phyloP scores from a whole-genome alignment of 1,140 invertebrate genomes.

The Lepidostoma basale region DNA sequence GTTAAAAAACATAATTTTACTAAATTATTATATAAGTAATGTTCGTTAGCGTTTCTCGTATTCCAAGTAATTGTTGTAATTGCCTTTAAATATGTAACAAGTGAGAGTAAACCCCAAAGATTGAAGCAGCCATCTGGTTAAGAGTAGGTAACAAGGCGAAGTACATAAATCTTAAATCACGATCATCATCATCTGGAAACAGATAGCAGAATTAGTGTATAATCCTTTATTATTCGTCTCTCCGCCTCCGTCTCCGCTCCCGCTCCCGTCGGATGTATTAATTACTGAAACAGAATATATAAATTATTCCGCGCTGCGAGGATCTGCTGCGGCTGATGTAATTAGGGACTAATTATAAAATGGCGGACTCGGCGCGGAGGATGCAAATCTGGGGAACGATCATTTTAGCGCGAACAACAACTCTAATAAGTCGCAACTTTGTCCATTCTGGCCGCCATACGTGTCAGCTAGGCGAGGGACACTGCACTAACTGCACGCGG shows the following conservation, averaged over 20 bases:
- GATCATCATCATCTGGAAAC: background rate
- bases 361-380: conserved; percentile 35
- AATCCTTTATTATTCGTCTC: too few relatives aligned
- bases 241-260: background rate
- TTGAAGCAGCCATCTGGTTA: too few relatives aligned
- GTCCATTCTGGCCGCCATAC: too few relatives aligned
- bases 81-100: too few relatives aligned
- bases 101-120: too few relatives aligned
- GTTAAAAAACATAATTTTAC: too few relatives aligned
- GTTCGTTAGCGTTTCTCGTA: too few relatives aligned
- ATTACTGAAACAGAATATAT: conserved; percentile 36
- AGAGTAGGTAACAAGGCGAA: too few relatives aligned
- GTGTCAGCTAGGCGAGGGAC: too few relatives aligned
- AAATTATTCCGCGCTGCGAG: conserved; percentile 14
- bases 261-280: conserved; percentile 3
- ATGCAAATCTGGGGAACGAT: conserved; percentile 16
- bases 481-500: conserved; percentile 32
- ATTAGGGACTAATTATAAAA: conserved; percentile 42
- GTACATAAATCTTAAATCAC: conserved; percentile 2
- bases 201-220: too few relatives aligned
- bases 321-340: conserved; percentile 21
- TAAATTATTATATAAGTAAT: too few relatives aligned
- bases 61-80: too few relatives aligned
- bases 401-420: conserved; percentile 3
- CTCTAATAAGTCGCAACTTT: conserved; percentile 39